A percentile compares a stretch with the other conserved stretches of the same genome.
These are phyloP conservation scores for Gnathonemus echidnorhynchus DNA, from an alignment of 2,113 vertebrate genomes.

Conservation along the genomic window DNA sequence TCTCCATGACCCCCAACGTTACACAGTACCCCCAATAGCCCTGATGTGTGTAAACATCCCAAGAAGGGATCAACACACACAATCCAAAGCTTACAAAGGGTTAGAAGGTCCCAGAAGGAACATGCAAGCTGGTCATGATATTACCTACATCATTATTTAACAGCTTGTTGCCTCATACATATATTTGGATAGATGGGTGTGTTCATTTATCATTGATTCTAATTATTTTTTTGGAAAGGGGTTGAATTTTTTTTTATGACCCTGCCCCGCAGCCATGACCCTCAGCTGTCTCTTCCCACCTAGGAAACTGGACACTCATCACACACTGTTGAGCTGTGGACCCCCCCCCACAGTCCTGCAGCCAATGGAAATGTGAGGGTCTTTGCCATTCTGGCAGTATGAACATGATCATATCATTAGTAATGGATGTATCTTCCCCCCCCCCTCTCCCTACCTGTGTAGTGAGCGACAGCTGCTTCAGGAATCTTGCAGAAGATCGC, in stretches of 20 bases:
- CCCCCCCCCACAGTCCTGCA: not conserved
- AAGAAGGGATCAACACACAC: not conserved
- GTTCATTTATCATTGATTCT: not conserved
- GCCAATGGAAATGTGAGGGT: not conserved
- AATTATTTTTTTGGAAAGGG: not conserved
- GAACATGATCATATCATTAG: not conserved
- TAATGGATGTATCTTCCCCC: not conserved
- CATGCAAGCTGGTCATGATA: not conserved
- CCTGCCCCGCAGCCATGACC: not conserved
- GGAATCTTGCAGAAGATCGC: conserved; percentile 96
- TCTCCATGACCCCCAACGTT: not conserved
- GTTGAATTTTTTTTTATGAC: not conserved
- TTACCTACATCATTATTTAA: not conserved
- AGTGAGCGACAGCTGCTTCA: conserved; percentile 99
- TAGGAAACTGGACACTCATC: not conserved
- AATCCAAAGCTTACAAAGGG: not conserved
- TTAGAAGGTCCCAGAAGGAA: not conserved
- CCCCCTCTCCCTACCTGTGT: conserved; percentile 39
- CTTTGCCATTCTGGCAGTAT: not conserved
- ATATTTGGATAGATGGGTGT: not conserved
- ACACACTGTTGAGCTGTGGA: not conserved
- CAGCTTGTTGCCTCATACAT: not conserved
- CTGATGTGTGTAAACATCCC: not conserved
- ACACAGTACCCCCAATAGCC: not conserved
- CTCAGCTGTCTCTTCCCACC: not conserved